Percentiles rank a stretch among this genome's conserved stretches.
These are phyloP conservation scores for Caenorhabditis drosophilae DNA, from an alignment of 2,888 invertebrate species.

Conservation along the genomic window DNA sequence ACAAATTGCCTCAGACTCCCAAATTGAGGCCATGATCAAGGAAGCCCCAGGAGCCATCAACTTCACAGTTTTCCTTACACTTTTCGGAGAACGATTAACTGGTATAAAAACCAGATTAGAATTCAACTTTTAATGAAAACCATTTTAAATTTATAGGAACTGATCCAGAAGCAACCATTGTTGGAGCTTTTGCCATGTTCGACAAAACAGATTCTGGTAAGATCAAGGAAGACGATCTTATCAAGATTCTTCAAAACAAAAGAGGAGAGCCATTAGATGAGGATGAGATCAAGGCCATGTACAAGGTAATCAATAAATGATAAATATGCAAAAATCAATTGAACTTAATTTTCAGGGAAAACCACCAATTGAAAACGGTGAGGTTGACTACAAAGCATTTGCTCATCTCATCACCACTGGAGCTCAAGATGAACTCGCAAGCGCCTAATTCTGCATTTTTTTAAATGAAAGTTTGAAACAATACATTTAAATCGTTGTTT, in stretches of 20 bases:
- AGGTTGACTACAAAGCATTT: constrained; percentile 73
- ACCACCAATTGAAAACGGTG: constrained; percentile 72
- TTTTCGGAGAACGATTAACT: constrained; percentile 69
- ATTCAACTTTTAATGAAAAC: too few relatives aligned
- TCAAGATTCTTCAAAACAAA: constrained; percentile 67
- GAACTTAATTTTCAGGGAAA: constrained; percentile 57
- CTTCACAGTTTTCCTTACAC: constrained; percentile 69
- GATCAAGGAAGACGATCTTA: constrained; percentile 71
- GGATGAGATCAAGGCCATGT: constrained; percentile 67
- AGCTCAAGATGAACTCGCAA: constrained; percentile 69
- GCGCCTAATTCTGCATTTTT: constrained; percentile 27
- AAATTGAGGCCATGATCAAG: constrained; percentile 68
- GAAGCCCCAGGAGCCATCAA: constrained; percentile 69
- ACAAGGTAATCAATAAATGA: constrained; percentile 46
- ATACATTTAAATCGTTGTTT: too few relatives aligned
- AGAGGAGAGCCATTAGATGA: constrained; percentile 68
- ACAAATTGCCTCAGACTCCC: constrained; percentile 63
- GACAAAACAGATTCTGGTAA: constrained; percentile 71
- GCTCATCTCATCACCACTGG: constrained; percentile 73
- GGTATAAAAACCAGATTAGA: too few relatives aligned
- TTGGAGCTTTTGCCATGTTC: constrained; percentile 73
- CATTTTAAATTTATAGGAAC: constrained; percentile 70
- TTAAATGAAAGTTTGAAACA: constrained; percentile 7
- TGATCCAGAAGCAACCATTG: constrained; percentile 72
- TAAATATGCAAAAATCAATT: neutral